Conservation (phyloP, 2,113 vertebrate species). For the Cebus imitator region DNA sequence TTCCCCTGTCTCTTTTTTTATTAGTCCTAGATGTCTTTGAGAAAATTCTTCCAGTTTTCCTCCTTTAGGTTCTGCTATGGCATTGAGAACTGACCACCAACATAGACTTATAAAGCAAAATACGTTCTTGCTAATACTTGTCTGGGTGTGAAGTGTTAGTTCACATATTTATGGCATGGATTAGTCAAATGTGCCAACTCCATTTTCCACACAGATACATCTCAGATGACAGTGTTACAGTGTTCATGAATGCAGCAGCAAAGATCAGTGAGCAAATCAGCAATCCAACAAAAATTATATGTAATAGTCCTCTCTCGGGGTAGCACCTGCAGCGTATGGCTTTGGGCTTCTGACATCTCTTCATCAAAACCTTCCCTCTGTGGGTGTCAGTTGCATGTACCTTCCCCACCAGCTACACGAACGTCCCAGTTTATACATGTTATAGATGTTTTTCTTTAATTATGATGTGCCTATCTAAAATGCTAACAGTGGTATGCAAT, state of each 20-base stretch:
- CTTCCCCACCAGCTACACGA: neutral
- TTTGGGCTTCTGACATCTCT: neutral
- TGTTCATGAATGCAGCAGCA: neutral
- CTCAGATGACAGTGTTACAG: neutral
- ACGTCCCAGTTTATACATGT: neutral
- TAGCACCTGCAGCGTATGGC: neutral
- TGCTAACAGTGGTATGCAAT: neutral
- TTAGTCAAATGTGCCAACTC: slow-evolving; percentile 24
- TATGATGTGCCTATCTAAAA: neutral
- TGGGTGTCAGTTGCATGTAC: neutral
- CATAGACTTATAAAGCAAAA: neutral
- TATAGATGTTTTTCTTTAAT: neutral
- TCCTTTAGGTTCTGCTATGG: neutral
- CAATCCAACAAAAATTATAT: neutral
- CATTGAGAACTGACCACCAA: neutral
- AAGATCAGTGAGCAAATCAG: neutral
- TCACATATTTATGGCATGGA: neutral
- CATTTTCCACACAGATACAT: neutral
- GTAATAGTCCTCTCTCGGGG: neutral
- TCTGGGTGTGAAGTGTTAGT: neutral
- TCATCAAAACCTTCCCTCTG: neutral
- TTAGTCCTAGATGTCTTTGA: neutral
- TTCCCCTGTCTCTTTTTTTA: neutral
- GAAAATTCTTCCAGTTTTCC: neutral
- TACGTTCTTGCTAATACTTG: neutral